Base-by-base conservation (phyloP, 2,113 vertebrate species). In the Zeus faber region DNA sequence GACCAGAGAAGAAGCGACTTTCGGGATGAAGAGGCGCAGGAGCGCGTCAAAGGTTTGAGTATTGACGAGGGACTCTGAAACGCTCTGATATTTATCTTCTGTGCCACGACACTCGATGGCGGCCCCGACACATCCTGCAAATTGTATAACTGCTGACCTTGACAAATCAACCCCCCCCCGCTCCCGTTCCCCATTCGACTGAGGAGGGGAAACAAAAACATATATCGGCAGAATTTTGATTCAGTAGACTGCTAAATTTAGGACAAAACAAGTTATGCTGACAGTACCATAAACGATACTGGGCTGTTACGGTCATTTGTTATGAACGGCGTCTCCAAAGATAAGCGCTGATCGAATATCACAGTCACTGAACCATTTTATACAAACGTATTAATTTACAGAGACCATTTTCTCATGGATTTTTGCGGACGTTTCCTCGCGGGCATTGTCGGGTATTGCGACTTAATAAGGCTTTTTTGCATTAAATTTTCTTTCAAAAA, bases 141-240 rank as follows among this genome's bases (percentile, higher is more conserved):
- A 62, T 31, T 46, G 46, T 22, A 44, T 8, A 62, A 57, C n/a
- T 62, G 53, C 53, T 58, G 54, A 69, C 48, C 54, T 17, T 25
- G 20, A 48, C 13, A 43, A 48, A 47, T 51, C 20, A 46, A 62
- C 33, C 46, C 45, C 49, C 29, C 37, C 25, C 44, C 6, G 9
- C 13, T 13, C 6, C 6, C 6, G 9, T 22, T 50, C 51, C 9
- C 16, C 27, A 16, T 25, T 55, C 50, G 55, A 45, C 47, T 13
- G 25, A 11, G 17, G n/a, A n/a, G n/a, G n/a, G n/a, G n/a, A n/a
- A n/a, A n/a, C 31, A 56, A 49, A 45, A 50, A 49, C 45, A 50
- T 21, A 35, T 26, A 49, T 49, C 37, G 25, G 49, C 25, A 20
- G 29, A 64, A 54, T 44, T 29, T 6, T 27, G 26, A 29, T 40